Evolutionary conservation across 1,140 invertebrate genomes (phyloP).

Genomic region (Drosophila cardini): DNA sequence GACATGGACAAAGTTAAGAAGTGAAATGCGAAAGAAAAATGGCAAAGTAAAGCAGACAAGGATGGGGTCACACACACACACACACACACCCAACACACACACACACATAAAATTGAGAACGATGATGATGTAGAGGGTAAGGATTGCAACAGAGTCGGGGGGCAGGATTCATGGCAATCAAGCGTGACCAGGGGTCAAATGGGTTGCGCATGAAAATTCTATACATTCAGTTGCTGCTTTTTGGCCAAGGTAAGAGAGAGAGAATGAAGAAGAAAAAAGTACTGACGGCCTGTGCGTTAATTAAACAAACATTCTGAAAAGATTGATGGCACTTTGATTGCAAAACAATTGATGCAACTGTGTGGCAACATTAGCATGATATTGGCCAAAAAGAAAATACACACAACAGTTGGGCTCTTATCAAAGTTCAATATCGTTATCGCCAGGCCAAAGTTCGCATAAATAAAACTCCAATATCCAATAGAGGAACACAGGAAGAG

Average conservation of each 20-base stretch:
- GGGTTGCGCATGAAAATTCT: conserved; percentile 67
- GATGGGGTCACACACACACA: no score
- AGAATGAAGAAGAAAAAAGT: no score
- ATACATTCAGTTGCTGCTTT: conserved; percentile 19
- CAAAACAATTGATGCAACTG: conserved; percentile 84
- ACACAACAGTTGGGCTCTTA: conserved; percentile 57
- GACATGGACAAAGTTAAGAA: conserved; percentile 80
- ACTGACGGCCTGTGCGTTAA: conserved; percentile 59
- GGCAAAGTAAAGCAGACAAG: conserved; percentile 42
- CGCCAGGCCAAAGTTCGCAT: conserved; percentile 71
- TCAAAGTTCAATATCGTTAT: conserved; percentile 64
- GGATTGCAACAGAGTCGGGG: conserved; percentile 41
- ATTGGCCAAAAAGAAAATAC: conserved; percentile 58
- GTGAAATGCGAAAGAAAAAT: conserved; percentile 82
- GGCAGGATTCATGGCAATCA: conserved; percentile 61
- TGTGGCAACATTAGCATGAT: conserved; percentile 80
- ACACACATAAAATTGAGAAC: background rate
- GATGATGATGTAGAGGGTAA: conserved; percentile 7
- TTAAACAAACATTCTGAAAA: conserved; percentile 80
- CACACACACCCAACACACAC: no score
- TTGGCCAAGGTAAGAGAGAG: conserved; percentile 43
- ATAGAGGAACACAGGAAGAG: conserved; percentile 46
- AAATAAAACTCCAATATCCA: conserved; percentile 79
- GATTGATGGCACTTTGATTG: conserved; percentile 83
- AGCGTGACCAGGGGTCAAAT: conserved; percentile 73